These are phyloP conservation scores for Smittia aterrima DNA, from an alignment of 2,888 invertebrate species.

Conservation along the genomic window DNA sequence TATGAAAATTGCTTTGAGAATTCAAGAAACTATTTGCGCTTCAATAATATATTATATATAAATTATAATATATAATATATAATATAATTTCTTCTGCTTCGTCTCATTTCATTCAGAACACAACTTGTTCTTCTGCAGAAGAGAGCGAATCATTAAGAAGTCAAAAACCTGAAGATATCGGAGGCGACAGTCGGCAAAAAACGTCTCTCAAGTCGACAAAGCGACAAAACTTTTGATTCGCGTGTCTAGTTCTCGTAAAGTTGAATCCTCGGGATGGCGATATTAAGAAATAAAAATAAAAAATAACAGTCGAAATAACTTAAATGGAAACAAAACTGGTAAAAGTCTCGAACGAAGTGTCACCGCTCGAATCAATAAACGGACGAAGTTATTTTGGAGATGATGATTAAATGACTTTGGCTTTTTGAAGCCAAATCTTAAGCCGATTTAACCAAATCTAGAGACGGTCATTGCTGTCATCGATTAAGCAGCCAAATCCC, in stretches of 20 bases:
- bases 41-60: too few relatives aligned
- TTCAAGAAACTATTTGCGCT: background rate
- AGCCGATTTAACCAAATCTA: too few relatives aligned
- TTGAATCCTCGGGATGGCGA: background rate
- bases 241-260: constrained; percentile 26
- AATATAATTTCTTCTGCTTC: too few relatives aligned
- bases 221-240: constrained; percentile 13
- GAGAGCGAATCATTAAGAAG: background rate
- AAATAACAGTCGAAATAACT: constrained; percentile 17
- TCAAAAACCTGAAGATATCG: constrained; percentile 14
- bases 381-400: too few relatives aligned
- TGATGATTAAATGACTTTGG: too few relatives aligned
- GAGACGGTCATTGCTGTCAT: too few relatives aligned
- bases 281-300: constrained; percentile 39
- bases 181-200: background rate
- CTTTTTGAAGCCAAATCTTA: too few relatives aligned
- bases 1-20: constrained; percentile 6
- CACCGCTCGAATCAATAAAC: too few relatives aligned
- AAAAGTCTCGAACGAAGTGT: background rate
- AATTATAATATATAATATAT: too few relatives aligned
- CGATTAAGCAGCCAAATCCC: too few relatives aligned
- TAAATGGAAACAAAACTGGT: background rate
- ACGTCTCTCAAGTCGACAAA: background rate
- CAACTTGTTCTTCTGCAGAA: background rate
- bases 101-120: too few relatives aligned